Evolutionary conservation across 2,797 vertebrate species (phyloP).

Genomic region (Bufotes viridis): DNA sequence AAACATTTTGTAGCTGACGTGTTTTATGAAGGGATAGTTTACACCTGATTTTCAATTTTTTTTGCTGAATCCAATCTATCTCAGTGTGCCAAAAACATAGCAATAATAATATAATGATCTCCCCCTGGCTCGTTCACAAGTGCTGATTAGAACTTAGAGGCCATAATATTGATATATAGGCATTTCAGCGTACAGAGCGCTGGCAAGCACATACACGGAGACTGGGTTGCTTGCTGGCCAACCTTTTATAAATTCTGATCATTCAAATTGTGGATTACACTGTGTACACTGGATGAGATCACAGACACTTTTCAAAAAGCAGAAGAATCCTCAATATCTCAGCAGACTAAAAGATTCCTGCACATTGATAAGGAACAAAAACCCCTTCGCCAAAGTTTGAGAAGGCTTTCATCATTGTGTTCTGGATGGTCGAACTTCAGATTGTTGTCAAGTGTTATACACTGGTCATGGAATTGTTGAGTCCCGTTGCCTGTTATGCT

Average conservation of each 20-base stretch:
- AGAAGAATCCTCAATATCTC: not conserved
- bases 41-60: not conserved
- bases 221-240: not conserved
- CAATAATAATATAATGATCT: not conserved
- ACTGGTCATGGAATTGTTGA: too few relatives aligned
- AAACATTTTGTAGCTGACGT: not conserved
- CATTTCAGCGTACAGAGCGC: not conserved
- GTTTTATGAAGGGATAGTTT: not conserved
- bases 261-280: not conserved
- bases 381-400: not conserved
- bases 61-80: not conserved
- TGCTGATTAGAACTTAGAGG: slow-evolving; percentile 5
- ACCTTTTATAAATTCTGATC: not conserved
- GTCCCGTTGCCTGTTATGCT: too few relatives aligned
- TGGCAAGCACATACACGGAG: not conserved
- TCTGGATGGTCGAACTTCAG: not conserved
- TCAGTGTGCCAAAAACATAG: not conserved
- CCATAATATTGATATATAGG: slow-evolving; percentile 28
- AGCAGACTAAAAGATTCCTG: not conserved
- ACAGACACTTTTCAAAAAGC: not conserved
- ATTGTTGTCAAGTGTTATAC: not conserved
- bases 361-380: not conserved
- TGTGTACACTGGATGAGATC: not conserved
- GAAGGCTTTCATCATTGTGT: not conserved
- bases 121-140: not conserved